These are phyloP conservation scores for Corythoichthys haematopterus DNA, from an alignment of 2,113 vertebrate species.

Conservation along the genomic window DNA sequence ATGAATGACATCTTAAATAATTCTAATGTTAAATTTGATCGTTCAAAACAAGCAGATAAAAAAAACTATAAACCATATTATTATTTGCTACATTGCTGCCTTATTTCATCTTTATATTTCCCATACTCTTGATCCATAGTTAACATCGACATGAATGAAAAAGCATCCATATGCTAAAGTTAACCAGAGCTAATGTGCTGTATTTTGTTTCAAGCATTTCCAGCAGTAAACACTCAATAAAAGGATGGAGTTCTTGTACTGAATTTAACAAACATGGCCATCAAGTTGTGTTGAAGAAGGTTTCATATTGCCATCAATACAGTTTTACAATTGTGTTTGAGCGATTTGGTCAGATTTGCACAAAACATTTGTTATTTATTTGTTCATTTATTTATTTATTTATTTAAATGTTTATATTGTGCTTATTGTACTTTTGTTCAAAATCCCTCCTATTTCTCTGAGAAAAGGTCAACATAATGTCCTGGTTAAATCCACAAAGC, in stretches of 20 bases:
- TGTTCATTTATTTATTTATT: not conserved
- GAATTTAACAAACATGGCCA: not conserved
- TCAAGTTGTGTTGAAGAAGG: not conserved
- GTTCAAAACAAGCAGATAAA: slow-evolving; percentile 18
- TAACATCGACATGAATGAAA: not conserved
- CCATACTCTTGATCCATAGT: not conserved
- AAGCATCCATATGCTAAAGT: too few species aligned
- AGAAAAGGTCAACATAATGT: not conserved
- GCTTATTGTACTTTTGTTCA: not conserved
- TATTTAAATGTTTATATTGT: not conserved
- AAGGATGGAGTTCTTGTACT: not conserved
- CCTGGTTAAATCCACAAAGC: slow-evolving; percentile 6
- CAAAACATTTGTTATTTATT: not conserved
- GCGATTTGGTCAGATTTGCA: not conserved
- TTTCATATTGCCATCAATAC: not conserved
- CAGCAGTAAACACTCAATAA: not conserved
- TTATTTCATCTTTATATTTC: not conserved
- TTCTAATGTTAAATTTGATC: slow-evolving; percentile 46
- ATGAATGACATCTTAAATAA: slow-evolving; percentile 45
- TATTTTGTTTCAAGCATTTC: not conserved
- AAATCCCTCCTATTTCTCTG: not conserved
- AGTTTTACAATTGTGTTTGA: not conserved
- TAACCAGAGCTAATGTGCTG: too few species aligned
- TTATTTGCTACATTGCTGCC: not conserved
- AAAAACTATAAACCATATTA: not conserved